Evolutionary conservation across 2,797 vertebrate species (phyloP).

Genomic region (Morelia viridis): DNA sequence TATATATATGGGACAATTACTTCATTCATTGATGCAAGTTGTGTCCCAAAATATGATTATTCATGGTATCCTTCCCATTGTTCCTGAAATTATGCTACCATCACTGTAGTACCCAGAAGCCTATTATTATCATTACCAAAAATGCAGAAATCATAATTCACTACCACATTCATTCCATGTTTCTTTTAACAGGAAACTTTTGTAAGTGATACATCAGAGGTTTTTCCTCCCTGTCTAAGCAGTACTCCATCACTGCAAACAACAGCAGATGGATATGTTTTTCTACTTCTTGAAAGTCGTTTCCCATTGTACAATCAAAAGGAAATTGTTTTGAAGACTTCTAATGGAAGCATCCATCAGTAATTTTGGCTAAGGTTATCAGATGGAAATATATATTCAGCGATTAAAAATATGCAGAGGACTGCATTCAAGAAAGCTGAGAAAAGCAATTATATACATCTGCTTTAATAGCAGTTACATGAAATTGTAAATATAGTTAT

Average conservation of each 20-base stretch:
- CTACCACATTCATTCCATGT: fast-evolving
- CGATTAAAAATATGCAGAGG: slow-evolving; percentile 7
- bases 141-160: slow-evolving; percentile 1
- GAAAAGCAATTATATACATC: not conserved
- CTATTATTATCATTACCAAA: slow-evolving; percentile 16
- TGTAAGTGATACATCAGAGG: slow-evolving; percentile 29
- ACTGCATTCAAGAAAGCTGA: not conserved
- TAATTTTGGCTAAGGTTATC: slow-evolving; percentile 25
- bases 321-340: slow-evolving; percentile 29
- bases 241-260: not conserved
- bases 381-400: slow-evolving; percentile 23
- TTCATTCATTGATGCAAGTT: not conserved
- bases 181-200: slow-evolving; percentile 42
- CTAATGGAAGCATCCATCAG: slow-evolving; percentile 39
- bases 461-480: not conserved
- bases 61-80: not conserved
- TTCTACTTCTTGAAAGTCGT: slow-evolving; percentile 36
- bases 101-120: not conserved
- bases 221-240: slow-evolving; percentile 12
- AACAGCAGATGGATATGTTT: slow-evolving; percentile 35
- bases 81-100: not conserved
- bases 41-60: not conserved
- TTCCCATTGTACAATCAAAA: not conserved
- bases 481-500: not conserved
- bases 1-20: not conserved